phyloP scores from a whole-genome alignment of 2,888 invertebrate genomes.

The Conistra vaccinii region DNA sequence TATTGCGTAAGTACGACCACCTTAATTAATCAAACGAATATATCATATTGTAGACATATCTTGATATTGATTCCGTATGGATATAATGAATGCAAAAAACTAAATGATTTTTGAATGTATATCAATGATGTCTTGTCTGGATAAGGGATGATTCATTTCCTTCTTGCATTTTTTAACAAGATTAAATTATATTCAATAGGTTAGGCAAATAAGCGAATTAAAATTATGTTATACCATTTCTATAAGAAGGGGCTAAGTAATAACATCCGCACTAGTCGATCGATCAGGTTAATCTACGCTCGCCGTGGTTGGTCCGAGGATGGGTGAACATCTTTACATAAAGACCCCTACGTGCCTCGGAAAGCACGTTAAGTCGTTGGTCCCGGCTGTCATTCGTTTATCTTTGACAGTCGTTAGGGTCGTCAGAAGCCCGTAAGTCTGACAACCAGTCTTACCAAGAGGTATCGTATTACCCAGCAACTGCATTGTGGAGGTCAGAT shows the following conservation, averaged over 20 bases:
- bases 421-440: too few species aligned
- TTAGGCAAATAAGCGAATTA: neutral
- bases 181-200: conserved; percentile 15
- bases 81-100: conserved; percentile 31
- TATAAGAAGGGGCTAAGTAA: neutral
- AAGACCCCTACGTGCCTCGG: too few species aligned
- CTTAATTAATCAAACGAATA: conserved; percentile 64
- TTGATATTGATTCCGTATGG: conserved; percentile 26
- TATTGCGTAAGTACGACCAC: conserved; percentile 55
- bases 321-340: too few species aligned
- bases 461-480: too few species aligned
- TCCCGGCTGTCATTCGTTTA: too few species aligned
- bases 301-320: too few species aligned
- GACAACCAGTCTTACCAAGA: too few species aligned
- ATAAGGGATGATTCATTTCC: conserved; percentile 16
- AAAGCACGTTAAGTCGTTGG: too few species aligned
- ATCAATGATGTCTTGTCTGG: conserved; percentile 8
- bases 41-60: conserved; percentile 37
- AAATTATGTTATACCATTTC: neutral
- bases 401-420: too few species aligned
- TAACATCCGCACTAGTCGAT: too few species aligned
- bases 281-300: too few species aligned
- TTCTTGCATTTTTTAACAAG: conserved; percentile 8
- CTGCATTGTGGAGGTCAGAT: too few species aligned
- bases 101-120: conserved; percentile 11